Conservation (phyloP, 2,797 vertebrate species). For the Enteromius treurensis region DNA sequence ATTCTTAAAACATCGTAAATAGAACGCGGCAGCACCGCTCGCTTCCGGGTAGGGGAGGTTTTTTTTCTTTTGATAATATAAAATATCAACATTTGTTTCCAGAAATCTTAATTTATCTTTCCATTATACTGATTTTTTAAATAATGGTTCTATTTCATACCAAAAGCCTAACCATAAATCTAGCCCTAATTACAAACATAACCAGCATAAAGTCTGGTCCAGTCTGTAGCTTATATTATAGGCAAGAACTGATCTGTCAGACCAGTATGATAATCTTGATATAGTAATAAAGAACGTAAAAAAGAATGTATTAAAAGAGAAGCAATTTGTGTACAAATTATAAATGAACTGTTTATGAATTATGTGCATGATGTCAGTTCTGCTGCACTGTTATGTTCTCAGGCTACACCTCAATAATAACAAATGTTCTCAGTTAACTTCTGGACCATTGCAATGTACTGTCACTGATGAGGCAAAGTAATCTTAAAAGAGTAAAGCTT, state of each 20-base stretch:
- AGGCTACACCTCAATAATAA: background rate
- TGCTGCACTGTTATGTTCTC: background rate
- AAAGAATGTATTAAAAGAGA: background rate
- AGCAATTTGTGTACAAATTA: background rate
- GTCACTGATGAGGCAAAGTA: background rate
- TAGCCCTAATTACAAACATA: background rate
- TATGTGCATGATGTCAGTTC: background rate
- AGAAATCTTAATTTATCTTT: background rate
- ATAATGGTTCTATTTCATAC: background rate
- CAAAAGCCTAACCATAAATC: background rate
- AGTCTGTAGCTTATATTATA: background rate
- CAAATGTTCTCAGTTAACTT: slow-evolving; percentile 25
- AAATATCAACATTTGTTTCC: too few species aligned
- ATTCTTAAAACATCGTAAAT: too few species aligned
- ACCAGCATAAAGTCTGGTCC: background rate
- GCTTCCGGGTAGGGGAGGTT: too few species aligned
- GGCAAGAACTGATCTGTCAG: background rate
- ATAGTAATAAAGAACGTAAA: too few species aligned
- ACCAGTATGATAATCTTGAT: background rate
- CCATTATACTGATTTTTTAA: background rate
- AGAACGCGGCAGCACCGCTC: too few species aligned
- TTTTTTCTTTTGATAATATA: too few species aligned
- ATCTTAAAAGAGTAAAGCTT: slow-evolving; percentile 7
- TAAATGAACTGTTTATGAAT: background rate
- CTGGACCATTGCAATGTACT: slow-evolving; percentile 12